Evolutionary conservation across 2,888 invertebrate species (phyloP).

Genomic region (Chalcis sispes): DNA sequence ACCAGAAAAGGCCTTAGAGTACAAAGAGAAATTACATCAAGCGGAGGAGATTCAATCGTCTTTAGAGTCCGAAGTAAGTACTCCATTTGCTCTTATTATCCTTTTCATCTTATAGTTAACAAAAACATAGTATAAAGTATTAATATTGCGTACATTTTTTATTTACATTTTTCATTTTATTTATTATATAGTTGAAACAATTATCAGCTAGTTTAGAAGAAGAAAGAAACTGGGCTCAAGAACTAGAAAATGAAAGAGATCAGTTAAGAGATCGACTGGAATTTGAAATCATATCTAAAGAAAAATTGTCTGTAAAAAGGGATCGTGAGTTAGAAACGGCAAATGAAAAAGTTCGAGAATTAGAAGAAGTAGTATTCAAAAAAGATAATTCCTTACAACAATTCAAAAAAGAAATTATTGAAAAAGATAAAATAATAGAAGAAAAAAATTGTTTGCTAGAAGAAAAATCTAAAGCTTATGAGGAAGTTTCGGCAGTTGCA

Average conservation of each 20-base stretch:
- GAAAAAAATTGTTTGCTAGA: constrained; percentile 68
- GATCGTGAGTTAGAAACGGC: constrained; percentile 66
- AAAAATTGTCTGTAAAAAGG: constrained; percentile 65
- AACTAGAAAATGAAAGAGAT: constrained; percentile 71
- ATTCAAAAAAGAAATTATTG: constrained; percentile 67
- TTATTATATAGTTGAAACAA: constrained; percentile 68
- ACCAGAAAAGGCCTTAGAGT: constrained; percentile 69
- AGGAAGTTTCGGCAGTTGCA: constrained; percentile 68
- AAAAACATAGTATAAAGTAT: no score
- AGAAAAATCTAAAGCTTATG: constrained; percentile 68
- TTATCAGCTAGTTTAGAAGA: constrained; percentile 70
- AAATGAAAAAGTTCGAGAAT: constrained; percentile 67
- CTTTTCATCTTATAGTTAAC: neutral
- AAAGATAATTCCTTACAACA: constrained; percentile 70
- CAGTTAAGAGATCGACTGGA: constrained; percentile 68
- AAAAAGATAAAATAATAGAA: constrained; percentile 69
- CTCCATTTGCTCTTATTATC: neutral
- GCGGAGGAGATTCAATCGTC: constrained; percentile 71
- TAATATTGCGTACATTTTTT: neutral
- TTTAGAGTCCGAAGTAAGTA: constrained; percentile 70
- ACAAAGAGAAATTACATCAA: constrained; percentile 70
- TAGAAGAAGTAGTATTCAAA: constrained; percentile 71
- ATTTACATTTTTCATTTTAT: constrained; percentile 7
- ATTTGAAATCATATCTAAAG: constrained; percentile 64
- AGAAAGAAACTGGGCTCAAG: constrained; percentile 71